A percentile compares a stretch with the other conserved stretches of the same genome.
Evolutionary conservation across 1,140 invertebrate species (phyloP).

Genomic region (Meloidogyne chitwoodi): DNA sequence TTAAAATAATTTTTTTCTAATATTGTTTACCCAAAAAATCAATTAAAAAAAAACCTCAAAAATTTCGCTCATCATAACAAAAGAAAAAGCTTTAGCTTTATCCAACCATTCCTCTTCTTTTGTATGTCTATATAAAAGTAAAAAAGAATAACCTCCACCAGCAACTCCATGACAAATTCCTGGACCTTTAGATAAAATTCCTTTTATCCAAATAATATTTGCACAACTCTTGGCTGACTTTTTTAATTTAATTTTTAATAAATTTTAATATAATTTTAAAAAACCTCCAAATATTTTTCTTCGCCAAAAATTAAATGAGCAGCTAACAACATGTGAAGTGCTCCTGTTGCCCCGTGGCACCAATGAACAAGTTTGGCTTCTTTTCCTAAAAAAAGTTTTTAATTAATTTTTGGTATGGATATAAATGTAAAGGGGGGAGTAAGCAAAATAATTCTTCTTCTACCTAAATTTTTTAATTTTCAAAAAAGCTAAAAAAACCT

Average conservation of each 20-base stretch:
- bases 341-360: constrained; percentile 89
- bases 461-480: too few species aligned
- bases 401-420: too few species aligned
- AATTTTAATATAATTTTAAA: neutral
- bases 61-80: constrained; percentile 68
- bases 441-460: too few species aligned
- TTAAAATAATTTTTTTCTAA: too few species aligned
- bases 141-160: constrained; percentile 28
- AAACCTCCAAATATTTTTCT: constrained; percentile 69
- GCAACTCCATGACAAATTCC: constrained; percentile 35
- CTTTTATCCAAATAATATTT: constrained; percentile 44
- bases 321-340: constrained; percentile 72
- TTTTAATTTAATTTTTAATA: too few species aligned
- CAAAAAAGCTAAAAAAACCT: too few species aligned
- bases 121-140: constrained; percentile 23
- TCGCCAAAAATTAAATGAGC: constrained; percentile 75
- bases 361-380: constrained; percentile 65
- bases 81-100: constrained; percentile 68
- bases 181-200: constrained; percentile 32
- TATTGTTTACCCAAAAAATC: too few species aligned
- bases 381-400: neutral
- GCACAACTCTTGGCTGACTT: constrained; percentile 31
- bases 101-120: constrained; percentile 19
- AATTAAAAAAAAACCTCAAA: constrained; percentile 29
- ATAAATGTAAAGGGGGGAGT: too few species aligned